Conservation (phyloP, 92 coral and sea anemone species). For the Actinostola sp. region DNA sequence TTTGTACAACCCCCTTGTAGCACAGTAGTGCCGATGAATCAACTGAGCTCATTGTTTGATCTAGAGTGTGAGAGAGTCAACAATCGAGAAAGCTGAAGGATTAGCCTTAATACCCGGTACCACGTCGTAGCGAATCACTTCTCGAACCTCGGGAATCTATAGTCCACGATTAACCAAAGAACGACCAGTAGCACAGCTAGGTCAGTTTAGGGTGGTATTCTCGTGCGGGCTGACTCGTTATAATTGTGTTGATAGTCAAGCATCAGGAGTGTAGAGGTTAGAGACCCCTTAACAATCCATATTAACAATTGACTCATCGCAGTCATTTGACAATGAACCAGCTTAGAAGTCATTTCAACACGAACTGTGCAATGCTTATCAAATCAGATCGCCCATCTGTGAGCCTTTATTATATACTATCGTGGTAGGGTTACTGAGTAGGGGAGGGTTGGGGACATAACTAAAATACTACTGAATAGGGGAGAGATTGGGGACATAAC, state of each 20-base stretch:
- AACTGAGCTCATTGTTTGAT: constrained; percentile 16
- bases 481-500: no score
- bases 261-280: not conserved
- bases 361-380: not conserved
- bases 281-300: not conserved
- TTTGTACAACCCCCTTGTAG: constrained; percentile 47
- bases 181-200: constrained; percentile 5
- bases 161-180: constrained; percentile 4
- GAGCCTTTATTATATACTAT: not conserved
- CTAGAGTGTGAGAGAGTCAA: constrained; percentile 15
- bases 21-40: not conserved
- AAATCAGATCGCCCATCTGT: constrained; percentile 18
- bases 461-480: no score
- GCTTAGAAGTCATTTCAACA: constrained; percentile 15
- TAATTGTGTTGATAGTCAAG: constrained; percentile 6
- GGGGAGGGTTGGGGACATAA: no score
- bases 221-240: no score
- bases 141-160: not conserved
- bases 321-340: not conserved
- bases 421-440: no score
- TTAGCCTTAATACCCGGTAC: constrained; percentile 26
- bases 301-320: constrained; percentile 7
- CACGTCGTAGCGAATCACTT: constrained; percentile 13
- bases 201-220: no score
- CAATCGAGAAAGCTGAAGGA: constrained; percentile 29